These are phyloP conservation scores for Tribolium castaneum DNA, from an alignment of 1,140 invertebrate genomes.

Conservation along the genomic window DNA sequence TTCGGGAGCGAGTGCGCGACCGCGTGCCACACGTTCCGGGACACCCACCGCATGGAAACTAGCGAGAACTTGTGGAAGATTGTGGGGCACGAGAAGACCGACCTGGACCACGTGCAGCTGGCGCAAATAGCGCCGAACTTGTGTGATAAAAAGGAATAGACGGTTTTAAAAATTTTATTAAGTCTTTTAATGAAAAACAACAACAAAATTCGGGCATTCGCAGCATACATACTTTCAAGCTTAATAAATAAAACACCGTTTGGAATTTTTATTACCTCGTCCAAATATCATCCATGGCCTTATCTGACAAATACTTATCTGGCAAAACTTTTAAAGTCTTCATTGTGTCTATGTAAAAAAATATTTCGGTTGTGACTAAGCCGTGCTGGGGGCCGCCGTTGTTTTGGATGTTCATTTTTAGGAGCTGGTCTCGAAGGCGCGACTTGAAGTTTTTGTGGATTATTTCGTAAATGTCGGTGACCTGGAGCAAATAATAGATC, in stretches of 20 bases:
- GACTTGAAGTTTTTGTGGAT: slow-evolving; percentile 91
- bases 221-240: slow-evolving; percentile 22
- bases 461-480: slow-evolving; percentile 81
- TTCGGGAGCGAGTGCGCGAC: slow-evolving; percentile 58
- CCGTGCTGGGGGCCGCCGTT: slow-evolving; percentile 97
- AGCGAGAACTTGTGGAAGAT: slow-evolving; percentile 60
- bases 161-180: neutral
- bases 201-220: slow-evolving; percentile 24
- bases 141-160: neutral
- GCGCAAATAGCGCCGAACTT: too few relatives aligned
- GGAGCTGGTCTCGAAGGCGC: slow-evolving; percentile 84
- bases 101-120: neutral
- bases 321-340: slow-evolving; percentile 86
- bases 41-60: slow-evolving; percentile 59
- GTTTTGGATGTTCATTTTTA: slow-evolving; percentile 89
- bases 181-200: slow-evolving; percentile 27
- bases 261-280: slow-evolving; percentile 67
- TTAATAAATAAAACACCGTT: slow-evolving; percentile 18
- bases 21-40: slow-evolving; percentile 57
- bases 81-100: neutral
- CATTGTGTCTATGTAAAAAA: slow-evolving; percentile 94
- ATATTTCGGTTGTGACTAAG: slow-evolving; percentile 93
- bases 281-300: slow-evolving; percentile 85
- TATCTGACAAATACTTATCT: slow-evolving; percentile 76
- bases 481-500: slow-evolving; percentile 55